Base-by-base conservation (phyloP, 2,888 invertebrate genomes). In the Eristalinus sepulchralis region DNA sequence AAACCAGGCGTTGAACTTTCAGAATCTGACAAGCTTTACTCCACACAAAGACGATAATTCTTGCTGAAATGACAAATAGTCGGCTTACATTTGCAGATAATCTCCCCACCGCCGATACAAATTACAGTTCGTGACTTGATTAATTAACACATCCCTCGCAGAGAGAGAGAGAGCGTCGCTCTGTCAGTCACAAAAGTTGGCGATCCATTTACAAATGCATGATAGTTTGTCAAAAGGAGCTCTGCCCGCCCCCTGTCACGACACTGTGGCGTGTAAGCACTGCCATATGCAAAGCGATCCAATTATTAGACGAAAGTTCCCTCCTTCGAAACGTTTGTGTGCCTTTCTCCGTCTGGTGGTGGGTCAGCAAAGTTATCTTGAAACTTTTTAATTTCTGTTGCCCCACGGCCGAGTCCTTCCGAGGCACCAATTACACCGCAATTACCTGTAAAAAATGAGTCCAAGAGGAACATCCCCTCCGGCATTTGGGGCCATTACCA, bases 401-500 rank as follows among this genome's bases (percentile, higher is more conserved):
- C 17, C 8, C 17, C 47, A 47, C 17, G 47, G 47, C 5, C 17
- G 6, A 47, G 47, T 47, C 47, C 47, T 47, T 47, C 8, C 47
- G 47, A 66, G 22, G 60, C 10, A 39, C 10, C 27, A 67, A 76
- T 67, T 47, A 76, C 31, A n/a, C 39, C 22, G 47, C 47, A 60
- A 67, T 47, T 39, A 47, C 59, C 20, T 76, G 33, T 11, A 59
- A 66, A 70, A 13, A 20, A 57, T 57, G 36, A 31, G 53, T 34
- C 22, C 10, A 33, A 31, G n/a, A 27, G 17, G 17, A 60, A 47
- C 34, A 17, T 55, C 9, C 20, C 39, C n/a, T 34, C 24, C 17
- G 6, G 36, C 39, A 10, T 55, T 60, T 22, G 66, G 24, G 63
- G 62, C 36, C 55, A 59, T 77, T 77, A 70, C 27, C n/a, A 62